These are phyloP conservation scores for Volucella zonaria DNA, from an alignment of 2,888 invertebrate species.

Conservation along the genomic window DNA sequence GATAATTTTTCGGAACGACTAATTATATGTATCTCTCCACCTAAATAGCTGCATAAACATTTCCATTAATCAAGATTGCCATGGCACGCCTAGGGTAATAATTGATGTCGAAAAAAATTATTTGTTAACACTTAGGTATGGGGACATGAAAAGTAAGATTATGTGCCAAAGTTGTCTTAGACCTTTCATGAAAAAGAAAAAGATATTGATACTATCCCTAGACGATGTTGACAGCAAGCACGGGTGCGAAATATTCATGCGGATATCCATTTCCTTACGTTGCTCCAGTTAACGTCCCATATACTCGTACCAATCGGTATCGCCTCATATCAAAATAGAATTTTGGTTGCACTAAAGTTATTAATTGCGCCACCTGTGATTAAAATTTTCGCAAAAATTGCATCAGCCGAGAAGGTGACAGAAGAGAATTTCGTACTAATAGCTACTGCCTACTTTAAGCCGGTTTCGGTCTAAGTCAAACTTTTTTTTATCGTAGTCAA, in stretches of 20 bases:
- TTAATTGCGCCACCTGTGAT: background rate
- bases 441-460: constrained; percentile 40
- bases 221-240: no score
- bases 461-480: constrained; percentile 32
- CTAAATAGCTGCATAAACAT: constrained; percentile 1
- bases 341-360: background rate
- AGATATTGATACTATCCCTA: no score
- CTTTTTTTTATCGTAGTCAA: constrained; percentile 49
- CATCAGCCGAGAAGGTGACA: constrained; percentile 39
- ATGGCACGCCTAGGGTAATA: background rate
- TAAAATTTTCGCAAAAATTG: constrained; percentile 42
- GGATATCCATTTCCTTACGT: no score
- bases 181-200: no score
- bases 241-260: no score
- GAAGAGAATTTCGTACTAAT: constrained; percentile 31
- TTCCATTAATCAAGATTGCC: constrained; percentile 6
- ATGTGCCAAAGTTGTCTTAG: no score
- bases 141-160: background rate
- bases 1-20: background rate
- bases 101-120: no score
- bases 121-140: no score
- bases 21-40: constrained; percentile 15
- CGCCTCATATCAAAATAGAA: no score
- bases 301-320: no score
- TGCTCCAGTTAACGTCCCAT: no score